A percentile compares a stretch with the other conserved stretches of the same genome.
Conservation (phyloP, 1,140 invertebrate genomes). For the Druon quercuslanigerum region DNA sequence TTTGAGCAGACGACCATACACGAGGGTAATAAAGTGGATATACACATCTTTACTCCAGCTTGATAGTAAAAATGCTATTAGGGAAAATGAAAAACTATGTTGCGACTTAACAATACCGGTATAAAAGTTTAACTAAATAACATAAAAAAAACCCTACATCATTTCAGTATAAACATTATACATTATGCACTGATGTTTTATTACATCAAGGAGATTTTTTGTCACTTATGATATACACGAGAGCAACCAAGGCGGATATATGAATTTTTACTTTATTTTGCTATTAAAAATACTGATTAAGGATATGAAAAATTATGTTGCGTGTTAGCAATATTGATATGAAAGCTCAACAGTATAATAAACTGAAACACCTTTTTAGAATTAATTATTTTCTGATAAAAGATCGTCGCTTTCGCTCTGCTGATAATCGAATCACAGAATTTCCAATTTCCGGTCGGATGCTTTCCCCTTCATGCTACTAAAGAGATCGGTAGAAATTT, state of each 20-base stretch:
- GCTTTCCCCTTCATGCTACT: too few relatives aligned
- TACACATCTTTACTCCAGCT: background rate
- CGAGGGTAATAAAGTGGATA: background rate
- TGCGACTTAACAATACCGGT: too few relatives aligned
- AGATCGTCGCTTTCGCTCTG: too few relatives aligned
- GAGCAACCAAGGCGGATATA: background rate
- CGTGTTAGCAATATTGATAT: too few relatives aligned
- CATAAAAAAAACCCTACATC: too few relatives aligned
- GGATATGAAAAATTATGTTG: background rate
- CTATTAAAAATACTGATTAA: background rate
- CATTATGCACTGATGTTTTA: conserved; percentile 60
- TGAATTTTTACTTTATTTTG: background rate
- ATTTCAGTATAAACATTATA: conserved; percentile 43
- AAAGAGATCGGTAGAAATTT: too few relatives aligned
- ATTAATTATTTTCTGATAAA: conserved; percentile 38
- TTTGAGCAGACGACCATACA: background rate
- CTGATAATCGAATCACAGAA: too few relatives aligned
- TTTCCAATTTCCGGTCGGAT: too few relatives aligned
- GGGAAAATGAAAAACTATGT: conserved; percentile 17
- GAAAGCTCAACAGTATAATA: too few relatives aligned
- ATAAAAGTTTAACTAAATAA: too few relatives aligned
- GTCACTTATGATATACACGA: background rate
- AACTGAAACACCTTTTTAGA: too few relatives aligned
- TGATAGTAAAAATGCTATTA: background rate
- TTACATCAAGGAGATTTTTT: conserved; percentile 15